These are phyloP conservation scores for Manduca sexta DNA, from an alignment of 1,140 invertebrate genomes.

Conservation along the genomic window DNA sequence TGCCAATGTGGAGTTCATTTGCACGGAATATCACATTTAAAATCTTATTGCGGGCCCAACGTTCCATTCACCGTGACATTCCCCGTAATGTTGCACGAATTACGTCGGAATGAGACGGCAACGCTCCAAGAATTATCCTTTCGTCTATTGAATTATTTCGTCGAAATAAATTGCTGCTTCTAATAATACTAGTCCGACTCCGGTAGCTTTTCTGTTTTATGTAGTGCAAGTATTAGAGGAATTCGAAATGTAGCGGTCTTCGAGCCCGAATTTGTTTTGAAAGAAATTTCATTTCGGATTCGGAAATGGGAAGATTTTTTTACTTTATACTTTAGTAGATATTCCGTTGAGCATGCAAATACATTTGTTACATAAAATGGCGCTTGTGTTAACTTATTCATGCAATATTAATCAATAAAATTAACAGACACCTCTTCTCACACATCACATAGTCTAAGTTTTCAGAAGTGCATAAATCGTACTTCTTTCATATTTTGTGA, in stretches of 20 bases:
- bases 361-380: too few species aligned
- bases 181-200: conserved; percentile 10
- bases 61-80: conserved; percentile 27
- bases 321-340: too few species aligned
- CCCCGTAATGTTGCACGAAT: conserved; percentile 36
- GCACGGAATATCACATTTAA: conserved; percentile 43
- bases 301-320: not conserved
- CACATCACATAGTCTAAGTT: too few species aligned
- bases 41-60: conserved; percentile 43
- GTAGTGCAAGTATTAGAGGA: conserved; percentile 5
- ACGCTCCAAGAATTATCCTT: conserved; percentile 18
- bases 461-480: too few species aligned
- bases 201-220: conserved; percentile 8
- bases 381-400: too few species aligned
- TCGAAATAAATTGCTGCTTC: conserved; percentile 15
- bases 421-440: too few species aligned
- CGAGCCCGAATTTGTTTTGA: not conserved
- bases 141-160: conserved; percentile 15
- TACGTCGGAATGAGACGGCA: conserved; percentile 20
- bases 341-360: too few species aligned
- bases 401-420: too few species aligned
- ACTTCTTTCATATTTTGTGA: too few species aligned
- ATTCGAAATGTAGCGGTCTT: not conserved
- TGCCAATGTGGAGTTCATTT: conserved; percentile 29
- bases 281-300: conserved; percentile 1